Base-by-base conservation (phyloP, 2,797 vertebrate genomes). In the Leptodactylus fallax region DNA sequence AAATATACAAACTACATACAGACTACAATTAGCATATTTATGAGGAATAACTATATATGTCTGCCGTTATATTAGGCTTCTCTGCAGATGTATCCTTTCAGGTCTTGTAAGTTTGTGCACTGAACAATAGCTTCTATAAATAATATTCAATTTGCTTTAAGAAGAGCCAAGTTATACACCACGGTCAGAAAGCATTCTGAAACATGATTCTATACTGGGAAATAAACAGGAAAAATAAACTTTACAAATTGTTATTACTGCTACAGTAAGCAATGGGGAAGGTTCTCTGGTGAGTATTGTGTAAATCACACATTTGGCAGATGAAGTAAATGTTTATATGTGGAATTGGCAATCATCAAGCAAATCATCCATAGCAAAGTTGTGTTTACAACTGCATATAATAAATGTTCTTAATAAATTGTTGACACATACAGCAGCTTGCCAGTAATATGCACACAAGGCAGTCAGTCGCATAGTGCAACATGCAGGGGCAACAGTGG, bases 81-180 rank as follows among this genome's bases (percentile, higher is more conserved):
- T 77, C 17, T 85, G 72, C 83, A 85, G 72, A 76, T 77, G 83
- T 85, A 10, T 77, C 58, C 55, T 14, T 23, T 78, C 27, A 17
- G 72, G 72, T 27, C 71, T 61, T 63, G 47, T 65, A 65, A 53
- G 58, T 85, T 27, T 61, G 7, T 85, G 79, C 63, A 21, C 45
- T 8, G 53, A 45, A 72, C 27, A 81, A 87, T 49, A 53, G n/a
- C 11, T 25, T 85, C 55, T 71, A 72, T 72, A 72, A 81, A 87
- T 86, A 77, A 85, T 58, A 63, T 60, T 79, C 13, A 45, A 11
- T 51, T 71, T 87, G 55, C 65, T 80, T 78, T 56, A 86, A 80
- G 7, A 17, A 47, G 77, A 47, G 63, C 49, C 61, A 67, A 69
- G 23, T 67, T 79, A 69, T 55, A 69, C n/a, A 63, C 27, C 9